phyloP scores from a whole-genome alignment of 2,888 invertebrate genomes.

The Dicroscelio sp. region DNA sequence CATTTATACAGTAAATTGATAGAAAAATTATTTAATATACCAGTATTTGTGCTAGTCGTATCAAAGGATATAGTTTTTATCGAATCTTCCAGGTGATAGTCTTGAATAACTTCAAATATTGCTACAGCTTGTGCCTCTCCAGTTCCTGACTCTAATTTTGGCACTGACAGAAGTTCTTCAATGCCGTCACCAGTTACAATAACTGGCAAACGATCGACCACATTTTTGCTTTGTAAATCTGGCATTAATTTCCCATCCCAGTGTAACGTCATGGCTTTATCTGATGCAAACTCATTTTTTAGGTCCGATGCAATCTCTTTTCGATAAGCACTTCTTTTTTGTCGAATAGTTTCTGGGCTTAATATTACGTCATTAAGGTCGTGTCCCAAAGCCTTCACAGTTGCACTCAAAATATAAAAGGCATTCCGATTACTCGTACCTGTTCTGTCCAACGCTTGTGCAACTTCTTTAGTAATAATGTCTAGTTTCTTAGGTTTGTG shows the following conservation, averaged over 20 bases:
- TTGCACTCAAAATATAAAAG: constrained; percentile 2
- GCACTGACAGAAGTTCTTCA: constrained; percentile 4
- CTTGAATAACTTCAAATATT: constrained; percentile 1
- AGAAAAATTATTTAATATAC: not conserved
- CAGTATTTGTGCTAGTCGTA: constrained; percentile 1
- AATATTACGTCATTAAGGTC: not conserved
- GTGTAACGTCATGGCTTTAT: not conserved
- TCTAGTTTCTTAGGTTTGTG: not conserved
- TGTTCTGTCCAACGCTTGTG: not conserved
- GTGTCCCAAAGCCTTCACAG: not conserved
- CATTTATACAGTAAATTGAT: not conserved
- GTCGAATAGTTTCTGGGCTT: not conserved
- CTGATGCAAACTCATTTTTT: not conserved
- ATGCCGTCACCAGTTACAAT: not conserved
- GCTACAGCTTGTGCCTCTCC: not conserved
- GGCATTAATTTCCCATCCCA: constrained; percentile 16
- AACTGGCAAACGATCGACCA: constrained; percentile 2
- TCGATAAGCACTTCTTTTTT: not conserved
- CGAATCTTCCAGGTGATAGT: not conserved
- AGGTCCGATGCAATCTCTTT: not conserved
- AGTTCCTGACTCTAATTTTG: constrained; percentile 12
- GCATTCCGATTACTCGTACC: constrained; percentile 4
- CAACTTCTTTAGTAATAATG: not conserved
- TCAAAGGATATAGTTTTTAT: constrained; percentile 10
- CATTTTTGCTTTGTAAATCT: not conserved